Conservation (phyloP, 2,797 vertebrate species). For the Crenuchus spilurus region DNA sequence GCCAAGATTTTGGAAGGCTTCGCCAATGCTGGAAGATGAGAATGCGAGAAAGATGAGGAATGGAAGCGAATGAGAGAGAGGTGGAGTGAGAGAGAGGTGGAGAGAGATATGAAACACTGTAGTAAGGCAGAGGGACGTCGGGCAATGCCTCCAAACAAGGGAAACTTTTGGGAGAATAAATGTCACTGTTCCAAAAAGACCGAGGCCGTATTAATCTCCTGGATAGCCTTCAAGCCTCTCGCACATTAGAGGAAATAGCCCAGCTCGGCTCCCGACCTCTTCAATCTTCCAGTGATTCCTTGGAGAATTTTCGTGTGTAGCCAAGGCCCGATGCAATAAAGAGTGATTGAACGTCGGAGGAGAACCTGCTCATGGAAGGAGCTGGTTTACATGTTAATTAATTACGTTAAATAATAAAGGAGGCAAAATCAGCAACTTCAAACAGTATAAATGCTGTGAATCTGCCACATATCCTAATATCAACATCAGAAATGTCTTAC, state of each 20-base stretch:
- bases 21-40: slow-evolving; percentile 3
- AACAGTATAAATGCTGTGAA: too few species aligned
- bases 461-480: too few species aligned
- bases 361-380: slow-evolving; percentile 56
- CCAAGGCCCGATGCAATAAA: slow-evolving; percentile 69
- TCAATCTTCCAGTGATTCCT: slow-evolving; percentile 70
- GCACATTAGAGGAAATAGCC: slow-evolving; percentile 74
- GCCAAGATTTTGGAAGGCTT: slow-evolving; percentile 24
- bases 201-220: slow-evolving; percentile 74
- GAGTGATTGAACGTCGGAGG: slow-evolving; percentile 67
- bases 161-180: slow-evolving; percentile 74
- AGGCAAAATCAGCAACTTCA: slow-evolving; percentile 65
- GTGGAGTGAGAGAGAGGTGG: slow-evolving; percentile 32
- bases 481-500: too few species aligned
- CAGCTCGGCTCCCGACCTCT: slow-evolving; percentile 65
- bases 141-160: slow-evolving; percentile 59
- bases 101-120: not conserved
- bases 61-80: slow-evolving; percentile 23
- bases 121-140: slow-evolving; percentile 30
- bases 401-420: slow-evolving; percentile 74
- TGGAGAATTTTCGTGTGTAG: slow-evolving; percentile 63
- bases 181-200: slow-evolving; percentile 74
- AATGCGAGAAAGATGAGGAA: slow-evolving; percentile 19
- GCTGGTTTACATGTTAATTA: slow-evolving; percentile 77
- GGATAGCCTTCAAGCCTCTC: slow-evolving; percentile 69